These are phyloP conservation scores for Harpalus rufipes DNA, from an alignment of 2,888 invertebrate genomes.

Conservation along the genomic window DNA sequence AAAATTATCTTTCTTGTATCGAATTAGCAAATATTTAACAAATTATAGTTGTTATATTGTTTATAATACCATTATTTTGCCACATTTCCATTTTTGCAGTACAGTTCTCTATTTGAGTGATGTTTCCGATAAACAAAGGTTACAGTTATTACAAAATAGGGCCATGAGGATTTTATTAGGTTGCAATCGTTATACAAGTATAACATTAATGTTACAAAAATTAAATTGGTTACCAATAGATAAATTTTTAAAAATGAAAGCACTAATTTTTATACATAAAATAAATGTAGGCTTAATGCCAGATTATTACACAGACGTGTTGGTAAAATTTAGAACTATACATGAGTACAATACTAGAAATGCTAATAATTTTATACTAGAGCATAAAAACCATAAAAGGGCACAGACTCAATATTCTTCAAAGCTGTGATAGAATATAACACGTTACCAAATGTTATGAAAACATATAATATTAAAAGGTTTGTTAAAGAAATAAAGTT, in stretches of 20 bases:
- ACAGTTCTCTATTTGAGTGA: background rate
- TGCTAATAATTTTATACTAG: background rate
- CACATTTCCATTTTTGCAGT: background rate
- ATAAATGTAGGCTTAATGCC: background rate
- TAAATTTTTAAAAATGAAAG: background rate
- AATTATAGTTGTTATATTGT: background rate
- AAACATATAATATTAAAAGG: background rate
- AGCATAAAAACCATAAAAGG: constrained; percentile 1
- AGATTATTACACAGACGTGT: background rate
- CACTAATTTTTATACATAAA: background rate
- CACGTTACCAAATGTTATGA: background rate
- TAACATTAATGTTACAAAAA: background rate
- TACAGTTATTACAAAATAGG: background rate
- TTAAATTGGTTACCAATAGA: background rate
- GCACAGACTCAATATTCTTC: background rate
- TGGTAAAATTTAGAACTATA: background rate
- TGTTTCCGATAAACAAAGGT: background rate
- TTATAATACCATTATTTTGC: background rate
- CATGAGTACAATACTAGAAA: background rate
- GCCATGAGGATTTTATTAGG: background rate
- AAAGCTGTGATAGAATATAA: too few species aligned
- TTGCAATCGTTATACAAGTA: background rate
- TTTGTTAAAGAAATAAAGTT: constrained; percentile 9
- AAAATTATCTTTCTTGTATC: background rate
- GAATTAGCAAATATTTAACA: background rate